Conservation (phyloP, 2,113 vertebrate genomes). For the Synchiropus splendidus region DNA sequence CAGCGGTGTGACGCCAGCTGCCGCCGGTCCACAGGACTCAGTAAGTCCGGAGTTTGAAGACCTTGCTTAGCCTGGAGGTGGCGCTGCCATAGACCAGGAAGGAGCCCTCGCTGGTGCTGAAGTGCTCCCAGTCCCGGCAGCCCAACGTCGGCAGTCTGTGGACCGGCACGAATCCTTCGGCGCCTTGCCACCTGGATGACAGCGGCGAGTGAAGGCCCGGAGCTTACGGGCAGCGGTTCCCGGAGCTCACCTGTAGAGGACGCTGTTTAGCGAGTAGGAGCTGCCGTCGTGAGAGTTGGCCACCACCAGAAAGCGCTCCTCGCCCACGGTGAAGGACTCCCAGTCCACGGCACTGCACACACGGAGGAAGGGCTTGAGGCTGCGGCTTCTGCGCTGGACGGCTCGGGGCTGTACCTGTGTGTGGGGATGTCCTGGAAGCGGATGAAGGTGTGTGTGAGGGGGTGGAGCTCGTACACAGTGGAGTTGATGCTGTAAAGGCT, state of each 20-base stretch:
- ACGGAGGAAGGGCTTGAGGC: too few relatives aligned
- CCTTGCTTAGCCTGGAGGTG: conserved; percentile 81
- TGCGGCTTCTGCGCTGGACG: neutral
- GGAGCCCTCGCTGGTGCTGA: conserved; percentile 70
- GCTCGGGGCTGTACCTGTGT: conserved; percentile 70
- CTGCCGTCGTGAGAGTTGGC: conserved; percentile 88
- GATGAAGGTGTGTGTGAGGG: conserved; percentile 78
- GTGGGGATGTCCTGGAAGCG: conserved; percentile 90
- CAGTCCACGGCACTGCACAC: conserved; percentile 84
- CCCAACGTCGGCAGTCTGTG: conserved; percentile 80
- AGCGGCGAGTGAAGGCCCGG: neutral
- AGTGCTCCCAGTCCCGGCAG: conserved; percentile 88
- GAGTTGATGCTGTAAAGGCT: conserved; percentile 86
- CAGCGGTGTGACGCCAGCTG: too few relatives aligned
- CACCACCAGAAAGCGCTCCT: conserved; percentile 86
- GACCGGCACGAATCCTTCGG: conserved; percentile 80
- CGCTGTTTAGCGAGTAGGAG: conserved; percentile 83
- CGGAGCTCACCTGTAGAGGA: conserved; percentile 80
- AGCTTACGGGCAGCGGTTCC: neutral
- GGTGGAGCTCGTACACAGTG: conserved; percentile 88
- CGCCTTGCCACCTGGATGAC: conserved; percentile 84
- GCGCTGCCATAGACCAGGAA: conserved; percentile 90
- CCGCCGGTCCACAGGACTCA: conserved; percentile 48
- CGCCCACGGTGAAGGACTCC: conserved; percentile 93
- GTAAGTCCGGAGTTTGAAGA: conserved; percentile 78